Evolutionary conservation across 2,113 vertebrate species (phyloP).

Genomic region (Austrofundulus limnaeus): DNA sequence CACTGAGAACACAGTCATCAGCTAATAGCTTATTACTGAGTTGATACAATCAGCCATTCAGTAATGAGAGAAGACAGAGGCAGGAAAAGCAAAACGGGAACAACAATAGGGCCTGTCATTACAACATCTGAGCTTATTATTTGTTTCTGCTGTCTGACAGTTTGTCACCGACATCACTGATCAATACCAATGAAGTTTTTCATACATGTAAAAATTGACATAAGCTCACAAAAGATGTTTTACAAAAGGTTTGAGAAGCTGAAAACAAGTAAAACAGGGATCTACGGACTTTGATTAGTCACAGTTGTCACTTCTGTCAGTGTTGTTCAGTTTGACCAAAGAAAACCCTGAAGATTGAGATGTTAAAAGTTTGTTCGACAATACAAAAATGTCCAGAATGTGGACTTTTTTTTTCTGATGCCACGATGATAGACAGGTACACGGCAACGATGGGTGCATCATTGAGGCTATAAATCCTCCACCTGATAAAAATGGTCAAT

Average conservation of each 20-base stretch:
- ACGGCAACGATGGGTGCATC: background rate
- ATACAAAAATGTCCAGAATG: conserved; percentile 4
- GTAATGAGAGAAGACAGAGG: conserved; percentile 48
- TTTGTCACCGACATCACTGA: conserved; percentile 2
- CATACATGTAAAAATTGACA: background rate
- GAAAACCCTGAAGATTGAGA: background rate
- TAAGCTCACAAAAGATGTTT: no score
- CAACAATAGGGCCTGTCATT: background rate
- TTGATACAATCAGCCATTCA: conserved; percentile 67
- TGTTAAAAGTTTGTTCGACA: conserved; percentile 7
- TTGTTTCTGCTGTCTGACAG: background rate
- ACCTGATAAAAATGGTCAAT: conserved; percentile 4
- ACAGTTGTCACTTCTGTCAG: no score
- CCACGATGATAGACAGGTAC: background rate
- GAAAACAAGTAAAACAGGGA: no score
- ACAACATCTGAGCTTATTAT: conserved; percentile 3
- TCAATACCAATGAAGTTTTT: conserved; percentile 1
- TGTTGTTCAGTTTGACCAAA: background rate
- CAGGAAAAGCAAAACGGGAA: conserved; percentile 14
- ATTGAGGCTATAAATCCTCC: background rate
- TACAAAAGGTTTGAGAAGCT: no score
- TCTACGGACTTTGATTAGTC: no score
- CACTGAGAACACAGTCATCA: conserved; percentile 58
- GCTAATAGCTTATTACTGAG: conserved; percentile 66
- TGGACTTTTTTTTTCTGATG: background rate